phyloP scores from a whole-genome alignment of 2,888 invertebrate species.

The Empis livida region DNA sequence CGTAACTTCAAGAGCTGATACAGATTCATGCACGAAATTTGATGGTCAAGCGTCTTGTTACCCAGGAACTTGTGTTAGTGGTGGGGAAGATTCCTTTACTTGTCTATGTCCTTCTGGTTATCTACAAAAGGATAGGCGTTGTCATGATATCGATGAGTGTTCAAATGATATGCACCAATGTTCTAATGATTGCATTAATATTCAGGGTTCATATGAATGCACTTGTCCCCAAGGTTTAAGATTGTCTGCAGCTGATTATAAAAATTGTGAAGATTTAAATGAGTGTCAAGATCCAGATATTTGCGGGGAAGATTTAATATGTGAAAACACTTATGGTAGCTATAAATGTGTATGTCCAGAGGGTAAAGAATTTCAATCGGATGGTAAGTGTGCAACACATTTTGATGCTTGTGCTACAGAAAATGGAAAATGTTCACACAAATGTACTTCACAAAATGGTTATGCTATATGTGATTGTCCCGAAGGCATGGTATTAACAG shows the following conservation, averaged over 20 bases:
- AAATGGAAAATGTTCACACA: conserved; percentile 43
- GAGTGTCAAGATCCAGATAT: conserved; percentile 35
- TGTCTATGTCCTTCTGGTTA: conserved; percentile 38
- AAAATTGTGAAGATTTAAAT: conserved; percentile 36
- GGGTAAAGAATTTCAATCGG: conserved; percentile 30
- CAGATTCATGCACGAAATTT: conserved; percentile 28
- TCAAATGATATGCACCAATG: conserved; percentile 35
- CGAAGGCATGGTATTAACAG: conserved; percentile 30
- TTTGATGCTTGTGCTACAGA: conserved; percentile 38
- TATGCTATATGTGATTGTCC: conserved; percentile 34
- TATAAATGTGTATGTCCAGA: conserved; percentile 42
- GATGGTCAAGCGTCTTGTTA: conserved; percentile 24
- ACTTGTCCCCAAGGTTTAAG: conserved; percentile 36
- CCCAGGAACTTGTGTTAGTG: conserved; percentile 28
- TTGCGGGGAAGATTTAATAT: conserved; percentile 21
- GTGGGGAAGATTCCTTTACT: conserved; percentile 37
- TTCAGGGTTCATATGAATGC: conserved; percentile 39
- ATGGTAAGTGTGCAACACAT: conserved; percentile 25
- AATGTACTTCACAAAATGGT: conserved; percentile 42
- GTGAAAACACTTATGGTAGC: conserved; percentile 38
- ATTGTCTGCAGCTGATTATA: conserved; percentile 12
- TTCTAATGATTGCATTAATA: conserved; percentile 42
- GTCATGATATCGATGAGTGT: conserved; percentile 41
- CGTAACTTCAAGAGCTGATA: conserved; percentile 12
- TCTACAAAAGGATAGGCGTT: conserved; percentile 17